Base-by-base conservation (phyloP, 2,797 vertebrate genomes). In the Sebastes trivittatus region DNA sequence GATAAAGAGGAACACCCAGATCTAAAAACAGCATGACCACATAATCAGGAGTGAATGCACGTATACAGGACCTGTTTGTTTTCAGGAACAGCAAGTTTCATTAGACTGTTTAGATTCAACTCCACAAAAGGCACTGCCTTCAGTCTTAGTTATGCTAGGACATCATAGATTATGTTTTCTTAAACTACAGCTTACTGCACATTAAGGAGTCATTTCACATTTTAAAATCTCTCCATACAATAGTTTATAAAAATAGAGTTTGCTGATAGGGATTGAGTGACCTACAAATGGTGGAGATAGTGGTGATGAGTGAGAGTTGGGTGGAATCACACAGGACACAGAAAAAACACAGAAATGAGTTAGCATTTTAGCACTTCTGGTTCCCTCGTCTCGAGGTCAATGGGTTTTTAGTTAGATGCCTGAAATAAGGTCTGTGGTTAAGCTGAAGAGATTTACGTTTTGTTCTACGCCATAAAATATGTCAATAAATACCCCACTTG, bases 1-100 rank as follows among this genome's bases (percentile, higher is more conserved):
- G 80, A 91, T 83, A 79, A 79, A 77, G 62, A 82, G 87, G 77
- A 88, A 88, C 78, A 81, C 82, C 70, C 88, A 89, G 58, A 76
- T 63, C 78, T 66, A 69, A 80, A 82, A 73, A 63, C 55, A 36
- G 32, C 20, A 72, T 3, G 77, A 54, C n/a, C 20, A 8, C 20
- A 72, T 5, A 77, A 54, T 54, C 20, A 10, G 63, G 59, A 20
- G 42, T 30, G 27, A 70, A 36, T 38, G 23, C 68, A 70, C 23
- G 9, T 46, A 62, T 11, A 69, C 72, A 36, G 22, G 29, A 52
- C 6, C n/a, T 11, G 46, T 30, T 59, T 20, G 32, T 68, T 54
- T 54, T 23, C 29, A 63, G 46, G 13, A 10, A 77, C 61, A 61
- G 27, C 4, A 36, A 29, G 6, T 62, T 69, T 59, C 18, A 55